phyloP scores from a whole-genome alignment of 2,113 vertebrate species.

The Gyps fulvus region DNA sequence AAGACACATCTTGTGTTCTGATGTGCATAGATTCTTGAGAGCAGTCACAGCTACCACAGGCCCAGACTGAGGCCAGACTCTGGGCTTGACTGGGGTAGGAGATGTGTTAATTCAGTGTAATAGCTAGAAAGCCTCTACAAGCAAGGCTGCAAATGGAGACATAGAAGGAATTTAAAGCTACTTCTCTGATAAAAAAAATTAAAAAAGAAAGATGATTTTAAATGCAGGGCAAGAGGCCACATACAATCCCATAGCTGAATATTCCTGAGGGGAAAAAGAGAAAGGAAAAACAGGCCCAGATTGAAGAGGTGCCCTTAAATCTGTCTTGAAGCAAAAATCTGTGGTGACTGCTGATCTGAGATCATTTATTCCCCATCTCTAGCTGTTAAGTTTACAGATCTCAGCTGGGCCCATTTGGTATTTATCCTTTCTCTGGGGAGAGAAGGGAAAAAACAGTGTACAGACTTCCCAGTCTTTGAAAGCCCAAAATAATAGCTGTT shows the following conservation, averaged over 20 bases:
- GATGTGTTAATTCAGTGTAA: not conserved
- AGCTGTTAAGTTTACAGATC: conserved; percentile 70
- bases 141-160: not conserved
- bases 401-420: conserved; percentile 64
- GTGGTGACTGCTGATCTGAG: not conserved
- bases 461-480: conserved; percentile 75
- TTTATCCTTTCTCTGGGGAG: conserved; percentile 76
- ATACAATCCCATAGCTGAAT: not conserved
- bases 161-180: not conserved
- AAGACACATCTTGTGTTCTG: not conserved
- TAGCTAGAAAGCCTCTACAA: not conserved
- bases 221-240: not conserved
- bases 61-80: not conserved
- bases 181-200: not conserved
- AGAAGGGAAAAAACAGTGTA: conserved; percentile 66
- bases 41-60: not conserved
- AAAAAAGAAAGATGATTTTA: not conserved
- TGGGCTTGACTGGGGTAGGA: not conserved
- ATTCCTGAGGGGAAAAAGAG: not conserved
- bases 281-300: not conserved
- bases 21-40: not conserved
- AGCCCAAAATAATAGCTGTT: conserved; percentile 68
- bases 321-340: conserved; percentile 23
- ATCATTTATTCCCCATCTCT: conserved; percentile 55
- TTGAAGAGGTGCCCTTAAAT: not conserved